phyloP scores from a whole-genome alignment of 2,113 vertebrate species.

The Nesogale talazaci region DNA sequence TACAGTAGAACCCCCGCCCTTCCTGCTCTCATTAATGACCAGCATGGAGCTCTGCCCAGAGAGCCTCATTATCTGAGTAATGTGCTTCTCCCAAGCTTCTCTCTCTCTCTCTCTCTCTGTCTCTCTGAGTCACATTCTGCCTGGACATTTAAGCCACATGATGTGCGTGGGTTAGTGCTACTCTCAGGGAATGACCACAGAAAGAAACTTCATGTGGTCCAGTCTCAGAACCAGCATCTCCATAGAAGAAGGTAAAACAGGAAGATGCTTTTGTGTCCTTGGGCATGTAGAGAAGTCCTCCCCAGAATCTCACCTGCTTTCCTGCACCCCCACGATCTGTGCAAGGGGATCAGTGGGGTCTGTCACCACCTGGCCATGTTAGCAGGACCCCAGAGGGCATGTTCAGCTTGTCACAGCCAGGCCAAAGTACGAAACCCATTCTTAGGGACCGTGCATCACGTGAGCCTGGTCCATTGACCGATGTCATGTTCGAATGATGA shows the following conservation, averaged over 20 bases:
- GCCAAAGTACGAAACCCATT: too few species aligned
- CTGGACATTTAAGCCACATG: too few species aligned
- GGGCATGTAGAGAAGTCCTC: neutral
- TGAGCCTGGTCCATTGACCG: too few species aligned
- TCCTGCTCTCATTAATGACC: neutral
- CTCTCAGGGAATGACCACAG: neutral
- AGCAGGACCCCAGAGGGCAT: too few species aligned
- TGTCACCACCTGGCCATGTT: neutral
- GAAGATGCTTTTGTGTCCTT: neutral
- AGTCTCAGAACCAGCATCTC: neutral
- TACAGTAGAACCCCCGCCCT: neutral
- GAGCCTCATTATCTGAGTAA: neutral
- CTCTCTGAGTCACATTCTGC: too few species aligned
- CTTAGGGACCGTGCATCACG: too few species aligned
- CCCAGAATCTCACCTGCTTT: neutral
- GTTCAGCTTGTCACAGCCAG: too few species aligned
- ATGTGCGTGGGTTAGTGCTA: too few species aligned
- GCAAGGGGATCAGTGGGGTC: too few species aligned
- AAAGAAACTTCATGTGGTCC: neutral
- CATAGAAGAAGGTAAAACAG: neutral
- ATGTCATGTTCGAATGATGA: too few species aligned
- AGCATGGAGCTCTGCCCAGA: neutral
- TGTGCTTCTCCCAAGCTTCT: too few species aligned
- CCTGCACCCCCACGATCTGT: accelerated
- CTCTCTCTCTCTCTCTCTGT: too few species aligned